Base-by-base conservation (phyloP, 1,140 invertebrate species). In the Condylostylus longicornis region DNA sequence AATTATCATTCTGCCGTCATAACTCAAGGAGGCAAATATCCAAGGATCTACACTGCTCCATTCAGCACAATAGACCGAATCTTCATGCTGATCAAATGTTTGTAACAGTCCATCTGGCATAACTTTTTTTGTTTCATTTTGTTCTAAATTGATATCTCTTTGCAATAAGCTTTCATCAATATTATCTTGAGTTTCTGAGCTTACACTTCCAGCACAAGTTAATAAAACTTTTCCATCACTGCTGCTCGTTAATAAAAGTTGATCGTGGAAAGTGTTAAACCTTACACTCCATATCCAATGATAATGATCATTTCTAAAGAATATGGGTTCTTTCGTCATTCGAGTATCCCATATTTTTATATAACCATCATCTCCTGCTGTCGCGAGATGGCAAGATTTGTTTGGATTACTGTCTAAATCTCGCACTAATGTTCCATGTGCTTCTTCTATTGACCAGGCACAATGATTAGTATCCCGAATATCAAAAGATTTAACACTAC, bases 331-430 rank as follows among this genome's bases (percentile, higher is more conserved):
- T 18, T 65, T 70, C 2, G 77, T 65, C 53, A 86, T 82, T 38
- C 94, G 68, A 46, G 88, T 79, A 58, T 98, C 94, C 93, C 94
- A 98, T 48, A 98, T 91, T 58, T 90, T 90, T 21, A 87, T 72
- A 28, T 76, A 78, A 4, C 89, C 90, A 63, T 98, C 93, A 61
- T 98, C 93, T 3, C 93, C 93, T 49, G 88, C 93, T 12, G 82
- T 93, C 2, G 83, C 86, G 40, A 98, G 48, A 53, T 86, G 82
- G 55, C 94, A 95, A 49, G 95, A 90, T 53, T 86, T 82, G 64
- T 97, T 97, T 13, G 88, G 83, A 68, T 98, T 98, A 53, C 94
- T 96, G 64, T 98, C 93, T 13, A 98, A 53, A 60, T 95, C 89
- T 42, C 91, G 62, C 8, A 90, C 77, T 29, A 87, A 68, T 62